Percentiles rank a stretch among this genome's conserved stretches.
phyloP scores from a whole-genome alignment of 2,113 vertebrate species.

The Chaetops frenatus region DNA sequence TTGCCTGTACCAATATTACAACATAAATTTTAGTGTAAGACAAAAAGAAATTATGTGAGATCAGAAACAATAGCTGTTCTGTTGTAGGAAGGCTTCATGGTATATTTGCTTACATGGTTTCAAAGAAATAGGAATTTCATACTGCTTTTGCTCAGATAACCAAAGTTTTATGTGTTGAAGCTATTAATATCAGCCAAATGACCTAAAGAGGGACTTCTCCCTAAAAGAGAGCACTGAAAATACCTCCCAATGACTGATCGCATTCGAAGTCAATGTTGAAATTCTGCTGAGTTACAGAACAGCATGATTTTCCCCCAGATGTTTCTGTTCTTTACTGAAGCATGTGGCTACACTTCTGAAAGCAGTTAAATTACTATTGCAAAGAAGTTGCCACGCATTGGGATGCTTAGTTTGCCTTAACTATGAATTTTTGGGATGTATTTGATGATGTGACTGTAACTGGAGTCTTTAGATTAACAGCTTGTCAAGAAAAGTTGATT shows the following conservation, averaged over 20 bases:
- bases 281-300: constrained; percentile 6
- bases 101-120: not conserved
- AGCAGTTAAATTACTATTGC: not conserved
- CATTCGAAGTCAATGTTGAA: not conserved
- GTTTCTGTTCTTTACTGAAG: not conserved
- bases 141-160: not conserved
- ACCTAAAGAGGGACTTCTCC: not conserved
- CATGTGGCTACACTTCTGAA: not conserved
- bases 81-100: not conserved
- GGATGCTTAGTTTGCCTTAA: not conserved
- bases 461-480: not conserved
- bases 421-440: not conserved
- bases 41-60: not conserved
- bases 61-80: not conserved
- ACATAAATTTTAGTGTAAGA: not conserved
- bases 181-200: not conserved
- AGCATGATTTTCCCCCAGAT: not conserved
- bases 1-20: not conserved
- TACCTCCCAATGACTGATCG: not conserved
- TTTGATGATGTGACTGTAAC: not conserved
- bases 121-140: not conserved
- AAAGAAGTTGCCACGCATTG: not conserved
- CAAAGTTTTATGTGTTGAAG: not conserved
- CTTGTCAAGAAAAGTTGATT: not conserved
- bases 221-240: not conserved